phyloP scores from a whole-genome alignment of 1,140 invertebrate species.

The Homarus americanus region DNA sequence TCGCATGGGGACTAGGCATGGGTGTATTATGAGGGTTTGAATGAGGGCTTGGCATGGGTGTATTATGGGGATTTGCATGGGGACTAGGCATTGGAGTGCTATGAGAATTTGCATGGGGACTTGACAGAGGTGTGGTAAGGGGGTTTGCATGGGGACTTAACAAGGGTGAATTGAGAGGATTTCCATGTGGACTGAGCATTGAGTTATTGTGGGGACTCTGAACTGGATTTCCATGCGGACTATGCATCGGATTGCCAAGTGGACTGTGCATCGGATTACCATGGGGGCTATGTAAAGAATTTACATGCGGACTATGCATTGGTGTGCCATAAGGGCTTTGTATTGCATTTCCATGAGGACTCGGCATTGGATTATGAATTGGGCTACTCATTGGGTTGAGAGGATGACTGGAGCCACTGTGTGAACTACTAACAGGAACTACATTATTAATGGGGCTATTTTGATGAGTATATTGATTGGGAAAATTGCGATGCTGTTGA shows the following conservation, averaged over 20 bases:
- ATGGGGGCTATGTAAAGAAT: constrained; percentile 56
- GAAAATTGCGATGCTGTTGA: constrained; percentile 42
- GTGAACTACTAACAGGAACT: constrained; percentile 29
- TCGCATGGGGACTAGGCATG: constrained; percentile 49
- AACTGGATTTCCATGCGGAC: constrained; percentile 44
- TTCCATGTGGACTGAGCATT: constrained; percentile 51
- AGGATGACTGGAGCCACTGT: constrained; percentile 41
- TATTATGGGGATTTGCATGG: constrained; percentile 49
- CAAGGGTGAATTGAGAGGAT: constrained; percentile 48
- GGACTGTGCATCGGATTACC: constrained; percentile 56
- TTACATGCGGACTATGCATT: constrained; percentile 59
- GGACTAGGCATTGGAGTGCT: constrained; percentile 51
- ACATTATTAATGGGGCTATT: constrained; percentile 40
- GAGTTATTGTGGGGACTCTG: constrained; percentile 57
- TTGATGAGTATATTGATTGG: constrained; percentile 48
- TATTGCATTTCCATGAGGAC: constrained; percentile 55
- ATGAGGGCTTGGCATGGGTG: constrained; percentile 46
- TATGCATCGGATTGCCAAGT: constrained; percentile 48
- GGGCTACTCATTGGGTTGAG: constrained; percentile 52
- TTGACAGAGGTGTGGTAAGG: constrained; percentile 34
- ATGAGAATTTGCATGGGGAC: constrained; percentile 42
- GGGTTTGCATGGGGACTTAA: constrained; percentile 38
- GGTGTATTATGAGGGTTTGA: constrained; percentile 36
- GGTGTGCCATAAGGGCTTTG: constrained; percentile 60
- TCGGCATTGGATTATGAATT: constrained; percentile 57